Evolutionary conservation across 1,140 invertebrate genomes (phyloP), one percentile per base, ranked within the genome.

Genomic region (Medauroidea extradentata): DNA sequence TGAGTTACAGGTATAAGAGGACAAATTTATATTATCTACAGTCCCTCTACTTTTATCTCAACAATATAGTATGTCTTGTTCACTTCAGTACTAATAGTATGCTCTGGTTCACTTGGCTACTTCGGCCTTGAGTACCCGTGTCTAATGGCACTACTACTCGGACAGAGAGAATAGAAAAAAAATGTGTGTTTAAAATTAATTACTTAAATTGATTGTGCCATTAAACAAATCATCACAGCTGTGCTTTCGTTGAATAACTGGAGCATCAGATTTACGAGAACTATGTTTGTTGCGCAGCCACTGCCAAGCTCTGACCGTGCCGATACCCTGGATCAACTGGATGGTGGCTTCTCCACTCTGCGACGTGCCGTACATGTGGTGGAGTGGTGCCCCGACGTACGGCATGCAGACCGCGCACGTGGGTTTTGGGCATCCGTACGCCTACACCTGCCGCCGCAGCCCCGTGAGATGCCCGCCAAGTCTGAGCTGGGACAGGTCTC

Each of bases 381-480:
- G 75, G 75, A 51, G 70, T 5, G 70, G 71, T 4, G 61, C 56
- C 23, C 0, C 63, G 42, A 1, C 29, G 43, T 24, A 9, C 50
- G 16, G 56, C 41, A 1, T 11, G 49, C 25, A 14, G 49, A 51
- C 18, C 65, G 70, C 7, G 62, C 63, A 49, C 67, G 69, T 18
- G 70, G 71, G 27, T 76, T 77, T 60, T 77, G 75, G 75, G 73
- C 71, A 53, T 73, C 71, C 48, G 49, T 78, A 0, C 66, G 75
- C 55, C 61, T 76, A 14, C 68, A 72, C 0, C 68, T 78, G 70
- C 75, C 76, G 0, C 65, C 74, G 1, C 63, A 73, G 0, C 67
- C 74, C 53, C 72, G 71, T 4, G 38, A 50, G n/a, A 46, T 67
- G 13, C 51, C 55, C 3, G 24, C 29, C 24, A 13, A 39, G n/a